Base-by-base conservation (phyloP, 2,113 vertebrate species). In the Sarotherodon lohbergeri region DNA sequence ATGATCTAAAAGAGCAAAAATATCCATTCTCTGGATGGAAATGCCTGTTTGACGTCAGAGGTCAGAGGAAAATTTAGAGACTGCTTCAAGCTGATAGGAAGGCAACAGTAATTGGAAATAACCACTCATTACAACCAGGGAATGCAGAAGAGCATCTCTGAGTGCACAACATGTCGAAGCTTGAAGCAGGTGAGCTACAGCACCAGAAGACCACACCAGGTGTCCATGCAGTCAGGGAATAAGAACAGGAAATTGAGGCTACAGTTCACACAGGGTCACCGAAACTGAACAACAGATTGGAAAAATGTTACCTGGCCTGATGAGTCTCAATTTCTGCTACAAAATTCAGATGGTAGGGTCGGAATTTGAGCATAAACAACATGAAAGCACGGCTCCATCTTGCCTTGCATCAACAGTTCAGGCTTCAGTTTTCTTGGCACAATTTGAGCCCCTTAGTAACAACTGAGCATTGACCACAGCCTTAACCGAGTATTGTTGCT, bases 11-110 rank as follows among this genome's bases (percentile, higher is more conserved):
- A 63, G 59, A 63, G 59, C 9, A 36, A 63, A 63, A 63, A n/a
- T 36, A 63, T 63, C 32, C 59, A 0, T 36, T 63, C 59, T 36
- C 59, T 63, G 17, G 17, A 63, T 63, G 59, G 9, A 36, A 63
- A 63, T n/a, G 1, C 17, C 2, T 36, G 36, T 32, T n/a, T 66
- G 10, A 66, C 2, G 12, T 66, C 61, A 4, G 10, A 66, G 61
- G 0, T 66, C 61, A 66, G 4, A 36, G 0, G 32, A 63, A 11
- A 66, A 66, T 36, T n/a, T 12, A n/a, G 0, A 66, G 61, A 36
- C 32, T 57, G 55, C 55, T 27, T 57, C 56, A 57, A 57, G 56
- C 13, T 66, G 17, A 66, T 66, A 66, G 61, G 6, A 36, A 66
- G 61, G 61, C 61, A 0, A 36, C 61, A 66, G 9, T 66, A 66